Evolutionary conservation across 2,797 vertebrate genomes (phyloP).

Genomic region (Periparus ater): DNA sequence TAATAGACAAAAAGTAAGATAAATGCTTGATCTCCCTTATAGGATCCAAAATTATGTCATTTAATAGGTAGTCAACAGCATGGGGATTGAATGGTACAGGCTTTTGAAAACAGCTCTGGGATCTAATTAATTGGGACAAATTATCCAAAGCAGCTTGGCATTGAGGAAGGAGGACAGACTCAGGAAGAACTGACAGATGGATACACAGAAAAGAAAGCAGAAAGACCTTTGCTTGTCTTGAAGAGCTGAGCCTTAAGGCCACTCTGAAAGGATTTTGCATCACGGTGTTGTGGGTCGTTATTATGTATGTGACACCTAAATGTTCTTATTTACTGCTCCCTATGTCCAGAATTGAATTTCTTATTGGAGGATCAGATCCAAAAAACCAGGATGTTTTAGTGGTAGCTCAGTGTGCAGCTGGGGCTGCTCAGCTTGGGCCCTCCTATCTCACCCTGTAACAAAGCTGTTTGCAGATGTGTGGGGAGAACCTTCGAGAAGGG

Average conservation of each 20-base stretch:
- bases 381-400: background rate
- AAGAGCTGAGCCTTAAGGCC: background rate
- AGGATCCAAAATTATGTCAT: background rate
- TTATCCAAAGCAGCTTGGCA: slow-evolving; percentile 31
- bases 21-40: slow-evolving; percentile 19
- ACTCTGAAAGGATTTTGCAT: background rate
- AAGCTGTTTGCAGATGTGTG: rapidly evolving
- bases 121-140: slow-evolving; percentile 53
- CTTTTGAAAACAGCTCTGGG: slow-evolving; percentile 37
- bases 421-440: background rate
- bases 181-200: slow-evolving; percentile 1
- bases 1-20: slow-evolving; percentile 16
- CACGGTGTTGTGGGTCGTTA: rapidly evolving
- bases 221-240: background rate
- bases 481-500: background rate
- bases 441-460: background rate
- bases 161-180: background rate
- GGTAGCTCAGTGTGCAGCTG: rapidly evolving
- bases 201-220: background rate
- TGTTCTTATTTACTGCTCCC: background rate
- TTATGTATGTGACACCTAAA: background rate
- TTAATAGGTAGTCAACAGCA: slow-evolving; percentile 29
- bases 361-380: background rate
- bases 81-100: background rate
- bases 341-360: background rate